A percentile compares a stretch with the other conserved stretches of the same genome.
Conservation (phyloP, 2,888 invertebrate species). For the Sinohyriopsis cumingii region DNA sequence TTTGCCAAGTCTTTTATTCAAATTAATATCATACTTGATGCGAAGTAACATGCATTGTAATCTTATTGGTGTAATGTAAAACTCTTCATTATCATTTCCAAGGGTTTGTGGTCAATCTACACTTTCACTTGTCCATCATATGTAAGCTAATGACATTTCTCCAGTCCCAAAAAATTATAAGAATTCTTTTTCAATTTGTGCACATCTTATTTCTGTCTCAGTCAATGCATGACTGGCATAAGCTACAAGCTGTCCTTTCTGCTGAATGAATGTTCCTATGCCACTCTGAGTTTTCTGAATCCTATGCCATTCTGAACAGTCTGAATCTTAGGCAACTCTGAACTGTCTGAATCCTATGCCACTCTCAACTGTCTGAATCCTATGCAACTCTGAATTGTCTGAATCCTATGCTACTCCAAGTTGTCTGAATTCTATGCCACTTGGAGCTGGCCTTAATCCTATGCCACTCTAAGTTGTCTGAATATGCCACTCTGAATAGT, state of each 20-base stretch:
- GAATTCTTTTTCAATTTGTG: no score
- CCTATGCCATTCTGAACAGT: no score
- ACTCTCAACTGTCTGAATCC: no score
- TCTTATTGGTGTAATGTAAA: constrained; percentile 46
- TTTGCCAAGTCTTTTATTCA: constrained; percentile 15
- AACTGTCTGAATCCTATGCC: no score
- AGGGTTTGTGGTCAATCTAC: constrained; percentile 69
- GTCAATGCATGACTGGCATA: constrained; percentile 20
- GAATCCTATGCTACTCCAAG: no score
- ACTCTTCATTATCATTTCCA: constrained; percentile 63
- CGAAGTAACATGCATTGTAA: constrained; percentile 42
- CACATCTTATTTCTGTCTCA: constrained; percentile 14
- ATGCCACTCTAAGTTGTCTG: no score
- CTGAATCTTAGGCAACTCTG: no score
- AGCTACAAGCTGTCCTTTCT: constrained; percentile 20
- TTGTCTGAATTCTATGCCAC: no score
- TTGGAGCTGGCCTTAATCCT: no score
- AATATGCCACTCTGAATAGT: no score
- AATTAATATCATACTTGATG: no score
- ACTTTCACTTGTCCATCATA: constrained; percentile 16
- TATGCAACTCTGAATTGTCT: no score
- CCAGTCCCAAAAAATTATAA: constrained; percentile 8
- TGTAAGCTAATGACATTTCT: constrained; percentile 21
- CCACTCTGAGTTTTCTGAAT: constrained; percentile 18
- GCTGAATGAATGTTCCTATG: constrained; percentile 24